Percentiles rank a stretch among this genome's conserved stretches.
phyloP scores from a whole-genome alignment of 2,113 vertebrate genomes.

The Trematomus loennbergii region DNA sequence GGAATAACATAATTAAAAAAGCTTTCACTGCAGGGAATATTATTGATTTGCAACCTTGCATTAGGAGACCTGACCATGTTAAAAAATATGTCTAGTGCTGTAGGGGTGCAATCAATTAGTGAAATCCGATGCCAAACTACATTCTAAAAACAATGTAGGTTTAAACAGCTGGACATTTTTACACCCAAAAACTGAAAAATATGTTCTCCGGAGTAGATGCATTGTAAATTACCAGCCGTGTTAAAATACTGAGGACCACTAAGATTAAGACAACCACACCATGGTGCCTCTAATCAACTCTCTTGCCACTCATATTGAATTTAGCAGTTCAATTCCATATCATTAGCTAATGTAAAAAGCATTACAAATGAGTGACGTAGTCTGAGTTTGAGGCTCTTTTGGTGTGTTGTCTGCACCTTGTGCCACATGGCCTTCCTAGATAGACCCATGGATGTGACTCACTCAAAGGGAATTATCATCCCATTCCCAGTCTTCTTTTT shows the following conservation, averaged over 20 bases:
- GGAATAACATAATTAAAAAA: background rate
- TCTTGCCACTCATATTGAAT: background rate
- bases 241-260: background rate
- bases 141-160: no score
- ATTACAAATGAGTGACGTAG: background rate
- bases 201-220: background rate
- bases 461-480: slow-evolving; percentile 63
- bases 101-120: no score
- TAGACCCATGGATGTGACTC: slow-evolving; percentile 67
- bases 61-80: background rate
- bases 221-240: background rate
- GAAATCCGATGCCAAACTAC: background rate
- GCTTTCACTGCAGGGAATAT: background rate
- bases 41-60: background rate
- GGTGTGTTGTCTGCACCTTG: slow-evolving; percentile 19
- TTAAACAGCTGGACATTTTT: background rate
- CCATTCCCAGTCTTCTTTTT: slow-evolving; percentile 19
- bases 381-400: background rate
- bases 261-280: background rate
- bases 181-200: background rate
- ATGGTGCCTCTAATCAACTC: background rate
- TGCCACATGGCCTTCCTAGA: slow-evolving; percentile 53
- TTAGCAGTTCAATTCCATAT: background rate
- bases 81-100: background rate
- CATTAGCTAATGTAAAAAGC: background rate